Conservation (phyloP, 2,113 vertebrate species). For the Pandion haliaetus region DNA sequence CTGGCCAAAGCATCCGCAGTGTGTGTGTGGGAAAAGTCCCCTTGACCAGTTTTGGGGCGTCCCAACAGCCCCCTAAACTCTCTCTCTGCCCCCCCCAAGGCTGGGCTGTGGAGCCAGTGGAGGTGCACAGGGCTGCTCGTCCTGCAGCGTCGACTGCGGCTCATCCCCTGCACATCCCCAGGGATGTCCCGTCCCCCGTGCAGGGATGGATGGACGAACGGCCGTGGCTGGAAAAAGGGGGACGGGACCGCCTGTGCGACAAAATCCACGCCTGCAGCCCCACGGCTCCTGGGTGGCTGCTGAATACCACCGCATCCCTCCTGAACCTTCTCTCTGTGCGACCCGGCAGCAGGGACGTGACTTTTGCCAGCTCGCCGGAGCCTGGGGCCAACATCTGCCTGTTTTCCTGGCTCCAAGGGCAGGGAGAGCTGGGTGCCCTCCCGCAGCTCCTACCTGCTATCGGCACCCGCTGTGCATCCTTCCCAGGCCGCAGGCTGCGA, state of each 20-base stretch:
- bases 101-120: neutral
- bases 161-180: neutral
- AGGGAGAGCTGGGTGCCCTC: neutral
- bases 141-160: accelerated
- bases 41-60: neutral
- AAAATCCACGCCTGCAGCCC: neutral
- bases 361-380: neutral
- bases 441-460: neutral
- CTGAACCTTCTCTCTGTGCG: neutral
- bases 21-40: neutral
- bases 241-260: neutral
- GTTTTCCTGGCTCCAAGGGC: neutral
- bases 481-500: neutral
- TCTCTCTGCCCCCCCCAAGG: accelerated
- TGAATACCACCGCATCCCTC: neutral
- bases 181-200: accelerated
- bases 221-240: neutral
- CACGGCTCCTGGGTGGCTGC: neutral
- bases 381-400: neutral
- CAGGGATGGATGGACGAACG: neutral
- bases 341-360: neutral
- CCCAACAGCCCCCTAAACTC: neutral
- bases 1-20: neutral
- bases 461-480: accelerated
- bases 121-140: neutral